phyloP scores from a whole-genome alignment of 2,888 invertebrate species.

The Mythimna impura region DNA sequence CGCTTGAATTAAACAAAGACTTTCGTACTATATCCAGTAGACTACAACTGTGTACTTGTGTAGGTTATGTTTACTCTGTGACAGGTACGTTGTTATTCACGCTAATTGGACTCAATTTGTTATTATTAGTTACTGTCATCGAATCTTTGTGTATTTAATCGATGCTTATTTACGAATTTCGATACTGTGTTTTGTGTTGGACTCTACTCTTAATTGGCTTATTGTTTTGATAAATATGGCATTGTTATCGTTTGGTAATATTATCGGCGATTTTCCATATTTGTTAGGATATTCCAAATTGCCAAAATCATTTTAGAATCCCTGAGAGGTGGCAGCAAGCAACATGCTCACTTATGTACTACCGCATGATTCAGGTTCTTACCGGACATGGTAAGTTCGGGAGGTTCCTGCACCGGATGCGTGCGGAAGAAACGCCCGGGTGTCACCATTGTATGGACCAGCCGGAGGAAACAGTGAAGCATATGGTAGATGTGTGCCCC shows the following conservation, averaged over 20 bases:
- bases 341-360: too few relatives aligned
- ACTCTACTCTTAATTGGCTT: conserved; percentile 37
- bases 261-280: background rate
- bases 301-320: too few relatives aligned
- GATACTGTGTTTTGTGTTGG: conserved; percentile 31
- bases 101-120: conserved; percentile 56
- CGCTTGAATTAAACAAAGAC: conserved; percentile 57
- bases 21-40: conserved; percentile 36
- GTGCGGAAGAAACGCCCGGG: too few relatives aligned
- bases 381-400: too few relatives aligned
- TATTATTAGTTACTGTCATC: conserved; percentile 48
- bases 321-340: too few relatives aligned
- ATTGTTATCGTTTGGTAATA: conserved; percentile 17
- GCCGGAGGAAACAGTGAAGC: too few relatives aligned
- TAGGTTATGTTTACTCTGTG: conserved; percentile 44
- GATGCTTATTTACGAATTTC: conserved; percentile 42
- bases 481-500: too few relatives aligned
- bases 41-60: conserved; percentile 18
- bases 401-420: too few relatives aligned
- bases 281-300: background rate
- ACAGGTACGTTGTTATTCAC: conserved; percentile 52
- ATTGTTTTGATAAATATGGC: conserved; percentile 27
- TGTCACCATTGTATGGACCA: too few relatives aligned
- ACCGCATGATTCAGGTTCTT: too few relatives aligned
- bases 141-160: conserved; percentile 41